A percentile compares a stretch with the other conserved stretches of the same genome.
These are phyloP conservation scores for Baronia brevicornis DNA, from an alignment of 2,888 invertebrate genomes.

Conservation along the genomic window DNA sequence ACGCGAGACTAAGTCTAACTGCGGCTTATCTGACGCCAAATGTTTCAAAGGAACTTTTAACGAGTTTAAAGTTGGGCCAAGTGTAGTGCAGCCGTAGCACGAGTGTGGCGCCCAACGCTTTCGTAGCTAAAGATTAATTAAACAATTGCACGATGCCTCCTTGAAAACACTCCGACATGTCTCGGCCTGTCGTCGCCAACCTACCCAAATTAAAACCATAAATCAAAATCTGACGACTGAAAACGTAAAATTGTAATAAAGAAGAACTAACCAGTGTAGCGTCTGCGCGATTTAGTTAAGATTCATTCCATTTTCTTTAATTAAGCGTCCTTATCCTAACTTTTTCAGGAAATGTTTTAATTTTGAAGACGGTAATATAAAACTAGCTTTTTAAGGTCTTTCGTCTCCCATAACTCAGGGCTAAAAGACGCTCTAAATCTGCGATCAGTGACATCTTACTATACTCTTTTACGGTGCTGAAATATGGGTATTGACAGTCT, in stretches of 20 bases:
- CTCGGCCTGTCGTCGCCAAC: constrained; percentile 72
- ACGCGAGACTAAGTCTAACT: constrained; percentile 65
- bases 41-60: constrained; percentile 74
- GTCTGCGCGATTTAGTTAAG: constrained; percentile 3
- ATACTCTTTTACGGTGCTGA: too few relatives aligned
- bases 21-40: constrained; percentile 75
- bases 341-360: too few relatives aligned
- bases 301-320: constrained; percentile 28
- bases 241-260: constrained; percentile 66
- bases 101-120: constrained; percentile 47
- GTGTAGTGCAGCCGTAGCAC: constrained; percentile 60
- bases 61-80: constrained; percentile 73
- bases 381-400: too few relatives aligned
- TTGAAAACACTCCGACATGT: constrained; percentile 75
- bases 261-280: constrained; percentile 48
- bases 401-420: too few relatives aligned
- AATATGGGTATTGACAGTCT: too few relatives aligned
- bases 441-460: too few relatives aligned
- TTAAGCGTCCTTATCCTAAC: too few relatives aligned
- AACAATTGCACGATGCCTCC: constrained; percentile 74
- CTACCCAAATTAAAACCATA: constrained; percentile 74
- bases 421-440: too few relatives aligned
- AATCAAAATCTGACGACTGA: constrained; percentile 69
- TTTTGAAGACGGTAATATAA: too few relatives aligned
- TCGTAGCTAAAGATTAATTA: constrained; percentile 71